Evolutionary conservation across 2,888 invertebrate genomes (phyloP), one percentile per base, ranked within the genome.

Genomic region (Trichopria drosophilae): DNA sequence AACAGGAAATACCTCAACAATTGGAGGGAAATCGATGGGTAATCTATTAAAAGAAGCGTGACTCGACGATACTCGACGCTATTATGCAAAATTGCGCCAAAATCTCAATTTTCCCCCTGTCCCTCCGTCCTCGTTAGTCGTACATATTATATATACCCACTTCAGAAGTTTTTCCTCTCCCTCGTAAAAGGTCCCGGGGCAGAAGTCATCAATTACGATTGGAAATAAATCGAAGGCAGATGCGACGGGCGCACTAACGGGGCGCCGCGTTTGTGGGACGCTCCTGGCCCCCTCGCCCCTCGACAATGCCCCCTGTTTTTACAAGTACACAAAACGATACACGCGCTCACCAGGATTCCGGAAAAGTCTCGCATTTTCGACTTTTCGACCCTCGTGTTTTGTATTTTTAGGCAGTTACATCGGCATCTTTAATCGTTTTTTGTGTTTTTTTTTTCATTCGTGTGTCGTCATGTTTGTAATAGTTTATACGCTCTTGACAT

Each of bases 211-310:
- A 69, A 71, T 72, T 70, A 66, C 65, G 61, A 73, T 72, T 63
- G 67, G 58, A 66, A 71, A 72, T 72, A 69, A 69, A 71, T 72
- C 70, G 70, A 70, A 69, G 65, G 72, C 71, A 71, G 72, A 72
- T 71, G 71, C 67, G 64, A 65, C 63, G 67, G 66, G 66, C 65
- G 63, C 61, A n/a, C n/a, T 63, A 59, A 65, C 60, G 59, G 63
- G 60, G 59, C 63, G 43, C 67, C 55, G 46, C 66, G 67, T 66
- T 65, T 64, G 65, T 58, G 54, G 60, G 55, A 57, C 53, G 57
- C 55, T 51, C 49, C 59, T 32, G 37, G 39, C 43, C 40, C 54
- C 58, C 59, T 53, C 52, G 29, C 37, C 42, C 15, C 22, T 19
- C 36, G 9, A 29, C 29, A 13, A 13, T 9, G n/a, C 29, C 29